A percentile compares a stretch with the other conserved stretches of the same genome.
Conservation (phyloP, 2,797 vertebrate species). For the Coracias cyanogaster region DNA sequence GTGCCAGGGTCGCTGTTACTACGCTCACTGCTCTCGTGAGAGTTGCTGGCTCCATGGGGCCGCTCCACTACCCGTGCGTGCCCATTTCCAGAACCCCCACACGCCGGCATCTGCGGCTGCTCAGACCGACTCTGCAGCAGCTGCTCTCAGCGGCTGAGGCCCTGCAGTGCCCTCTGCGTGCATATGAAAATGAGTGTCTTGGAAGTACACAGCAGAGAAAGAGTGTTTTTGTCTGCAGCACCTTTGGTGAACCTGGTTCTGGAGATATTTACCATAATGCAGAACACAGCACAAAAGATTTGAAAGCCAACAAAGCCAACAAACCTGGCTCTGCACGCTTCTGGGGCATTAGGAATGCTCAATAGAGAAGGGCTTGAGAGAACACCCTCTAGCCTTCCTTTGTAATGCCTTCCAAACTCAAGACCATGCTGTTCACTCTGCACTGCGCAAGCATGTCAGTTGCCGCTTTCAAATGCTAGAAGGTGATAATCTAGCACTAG, state of each 20-base stretch:
- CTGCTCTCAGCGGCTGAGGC: no score
- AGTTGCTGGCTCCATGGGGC: no score
- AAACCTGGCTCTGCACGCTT: background rate
- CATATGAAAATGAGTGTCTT: fast-evolving
- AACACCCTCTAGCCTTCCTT: background rate
- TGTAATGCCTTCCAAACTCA: background rate
- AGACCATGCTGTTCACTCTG: background rate
- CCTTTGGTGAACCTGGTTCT: background rate
- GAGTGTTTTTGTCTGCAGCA: background rate
- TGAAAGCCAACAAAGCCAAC: background rate
- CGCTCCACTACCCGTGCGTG: no score
- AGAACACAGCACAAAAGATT: background rate
- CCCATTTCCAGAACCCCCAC: no score
- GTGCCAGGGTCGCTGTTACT: no score
- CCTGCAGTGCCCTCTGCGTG: no score
- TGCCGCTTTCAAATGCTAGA: background rate
- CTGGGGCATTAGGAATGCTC: background rate
- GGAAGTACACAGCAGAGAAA: background rate
- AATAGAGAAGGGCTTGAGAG: background rate
- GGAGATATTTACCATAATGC: background rate
- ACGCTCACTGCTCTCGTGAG: no score
- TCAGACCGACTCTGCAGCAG: no score
- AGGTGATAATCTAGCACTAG: background rate
- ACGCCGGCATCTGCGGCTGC: no score
- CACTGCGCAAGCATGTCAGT: background rate